A percentile compares a stretch with the other conserved stretches of the same genome.
phyloP scores from a whole-genome alignment of 1,140 invertebrate genomes.

The Panagrolaimus sp. region DNA sequence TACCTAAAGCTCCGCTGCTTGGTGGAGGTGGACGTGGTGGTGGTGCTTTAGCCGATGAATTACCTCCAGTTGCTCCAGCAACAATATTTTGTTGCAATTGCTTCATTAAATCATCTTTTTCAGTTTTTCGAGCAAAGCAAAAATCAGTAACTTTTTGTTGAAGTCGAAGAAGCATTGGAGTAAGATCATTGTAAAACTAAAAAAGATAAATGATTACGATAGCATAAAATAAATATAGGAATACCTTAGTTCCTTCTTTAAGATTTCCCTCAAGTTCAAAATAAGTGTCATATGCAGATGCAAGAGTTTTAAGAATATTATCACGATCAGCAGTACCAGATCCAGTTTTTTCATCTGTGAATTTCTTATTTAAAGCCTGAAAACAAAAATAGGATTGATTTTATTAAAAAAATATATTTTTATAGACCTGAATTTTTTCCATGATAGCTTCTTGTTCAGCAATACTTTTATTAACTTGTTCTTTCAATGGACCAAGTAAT shows the following conservation, averaged over 20 bases:
- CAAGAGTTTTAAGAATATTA: conserved; percentile 75
- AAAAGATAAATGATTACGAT: conserved; percentile 34
- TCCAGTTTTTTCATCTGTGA: conserved; percentile 69
- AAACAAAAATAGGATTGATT: conserved; percentile 58
- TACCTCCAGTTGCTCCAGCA: conserved; percentile 38
- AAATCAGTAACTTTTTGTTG: conserved; percentile 96
- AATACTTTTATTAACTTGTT: conserved; percentile 68
- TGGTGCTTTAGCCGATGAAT: conserved; percentile 10
- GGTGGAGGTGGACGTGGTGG: conserved; percentile 11
- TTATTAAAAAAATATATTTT: too few relatives aligned
- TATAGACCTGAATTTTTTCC: conserved; percentile 67
- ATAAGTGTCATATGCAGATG: conserved; percentile 81
- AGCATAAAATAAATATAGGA: neutral
- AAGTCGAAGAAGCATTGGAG: conserved; percentile 82
- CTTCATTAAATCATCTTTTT: conserved; percentile 86
- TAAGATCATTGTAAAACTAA: conserved; percentile 93
- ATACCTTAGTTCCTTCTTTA: conserved; percentile 79
- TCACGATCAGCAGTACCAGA: conserved; percentile 66
- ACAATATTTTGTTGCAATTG: conserved; percentile 61
- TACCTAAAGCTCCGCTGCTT: conserved; percentile 11
- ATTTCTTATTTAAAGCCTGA: conserved; percentile 70
- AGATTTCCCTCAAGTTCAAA: conserved; percentile 82
- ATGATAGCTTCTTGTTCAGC: conserved; percentile 74
- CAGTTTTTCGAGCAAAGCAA: conserved; percentile 95
- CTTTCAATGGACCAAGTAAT: conserved; percentile 75